Base-by-base conservation (phyloP, 2,113 vertebrate species). In the Numenius arquata region DNA sequence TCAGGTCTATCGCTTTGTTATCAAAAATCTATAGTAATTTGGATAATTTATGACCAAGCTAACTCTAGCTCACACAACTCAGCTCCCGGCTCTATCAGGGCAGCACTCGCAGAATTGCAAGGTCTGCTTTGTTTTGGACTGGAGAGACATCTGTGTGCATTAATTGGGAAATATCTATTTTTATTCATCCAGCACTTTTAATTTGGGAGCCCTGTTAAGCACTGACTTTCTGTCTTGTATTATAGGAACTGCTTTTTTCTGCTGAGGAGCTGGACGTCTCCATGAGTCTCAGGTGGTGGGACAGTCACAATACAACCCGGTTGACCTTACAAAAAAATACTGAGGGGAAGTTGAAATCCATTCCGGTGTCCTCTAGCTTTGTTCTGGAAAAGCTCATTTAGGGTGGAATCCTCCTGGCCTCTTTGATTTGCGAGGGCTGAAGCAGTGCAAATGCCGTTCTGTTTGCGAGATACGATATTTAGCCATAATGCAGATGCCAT, bases 401-500 rank as follows among this genome's bases (percentile, higher is more conserved):
- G 80, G 63, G 76, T 47, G 55, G 80, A 84, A 89, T 74, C 76
- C 83, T 94, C 40, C 15, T 9, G 52, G 80, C 36, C 80, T 27
- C 72, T 53, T 78, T 89, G 91, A 34, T 74, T 77, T 63, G 72
- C 67, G 32, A 23, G 86, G 63, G 41, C 66, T 58, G 79, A 34
- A 77, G 16, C 72, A 80, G 83, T 59, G 43, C 82, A 55, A 74
- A 34, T 1, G 1, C 43, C 5, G 1, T 43, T 78, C 68, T 95
- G 86, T 96, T 90, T 96, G 90, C 56, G 55, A 15, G 45, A 22
- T 45, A 4, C 36, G 41, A 34, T 71, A 78, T 93, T 84, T 47
- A n/a, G 88, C 88, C 92, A 94, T 88, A 78, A 95, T 48, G 90
- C 95, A 96, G 90, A 62, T 97, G 93, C 75, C 84, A 71, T 41